phyloP scores from a whole-genome alignment of 2,888 invertebrate species.

The Myathropa florea region DNA sequence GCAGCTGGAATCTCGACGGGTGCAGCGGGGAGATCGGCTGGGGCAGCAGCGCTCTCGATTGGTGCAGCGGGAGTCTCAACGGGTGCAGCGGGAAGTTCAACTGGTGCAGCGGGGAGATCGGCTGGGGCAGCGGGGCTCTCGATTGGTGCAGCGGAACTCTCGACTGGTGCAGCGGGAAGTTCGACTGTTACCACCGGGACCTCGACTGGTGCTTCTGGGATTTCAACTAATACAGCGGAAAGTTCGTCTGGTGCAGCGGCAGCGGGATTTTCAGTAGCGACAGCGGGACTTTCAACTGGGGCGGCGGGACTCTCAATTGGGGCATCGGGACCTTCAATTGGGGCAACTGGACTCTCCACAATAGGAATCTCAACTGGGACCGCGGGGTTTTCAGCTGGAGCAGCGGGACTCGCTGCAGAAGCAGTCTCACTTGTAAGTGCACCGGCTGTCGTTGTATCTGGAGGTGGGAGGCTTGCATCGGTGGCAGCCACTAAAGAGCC shows the following conservation, averaged over 20 bases:
- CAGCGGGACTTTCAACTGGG: constrained; percentile 72
- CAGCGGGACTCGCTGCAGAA: neutral
- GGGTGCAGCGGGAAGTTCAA: constrained; percentile 57
- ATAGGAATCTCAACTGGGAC: neutral
- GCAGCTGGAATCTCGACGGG: constrained; percentile 6
- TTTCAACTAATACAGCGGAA: no score
- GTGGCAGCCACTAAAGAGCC: neutral
- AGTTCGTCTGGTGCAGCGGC: no score
- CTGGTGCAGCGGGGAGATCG: constrained; percentile 59
- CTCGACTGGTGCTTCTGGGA: constrained; percentile 6
- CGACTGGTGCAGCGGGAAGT: constrained; percentile 7
- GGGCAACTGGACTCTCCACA: constrained; percentile 1
- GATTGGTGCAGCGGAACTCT: constrained; percentile 5
- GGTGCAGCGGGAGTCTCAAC: neutral
- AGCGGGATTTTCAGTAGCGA: no score
- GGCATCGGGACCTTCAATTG: constrained; percentile 8
- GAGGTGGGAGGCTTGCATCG: neutral
- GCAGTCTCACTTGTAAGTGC: constrained; percentile 69
- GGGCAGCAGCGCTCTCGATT: neutral
- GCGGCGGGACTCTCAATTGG: constrained; percentile 17
- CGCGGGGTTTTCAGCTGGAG: neutral
- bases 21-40: neutral
- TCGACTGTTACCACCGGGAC: neutral
- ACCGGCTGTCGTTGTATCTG: constrained; percentile 23
- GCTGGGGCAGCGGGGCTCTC: constrained; percentile 7